A percentile compares a stretch with the other conserved stretches of the same genome.
phyloP scores from a whole-genome alignment of 1,140 invertebrate species.

The Drosophila sp. region DNA sequence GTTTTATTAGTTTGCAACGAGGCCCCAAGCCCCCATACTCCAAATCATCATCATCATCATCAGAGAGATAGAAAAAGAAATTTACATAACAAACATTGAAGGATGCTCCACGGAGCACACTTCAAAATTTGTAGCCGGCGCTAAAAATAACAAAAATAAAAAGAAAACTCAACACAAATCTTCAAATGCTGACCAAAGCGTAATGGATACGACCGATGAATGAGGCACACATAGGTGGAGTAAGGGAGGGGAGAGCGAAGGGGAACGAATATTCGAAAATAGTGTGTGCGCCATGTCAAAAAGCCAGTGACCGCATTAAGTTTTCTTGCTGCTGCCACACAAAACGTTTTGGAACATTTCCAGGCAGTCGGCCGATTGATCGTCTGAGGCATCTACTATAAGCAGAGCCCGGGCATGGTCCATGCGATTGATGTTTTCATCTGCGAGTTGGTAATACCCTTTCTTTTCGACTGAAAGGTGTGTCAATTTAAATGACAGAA shows the following conservation, averaged over 20 bases:
- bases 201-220: constrained; percentile 44
- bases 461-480: constrained; percentile 12
- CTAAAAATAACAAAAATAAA: constrained; percentile 74
- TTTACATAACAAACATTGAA: constrained; percentile 76
- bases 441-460: constrained; percentile 24
- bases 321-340: constrained; percentile 33
- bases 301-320: constrained; percentile 78
- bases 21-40: constrained; percentile 44
- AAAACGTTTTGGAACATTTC: constrained; percentile 66
- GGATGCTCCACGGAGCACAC: constrained; percentile 64
- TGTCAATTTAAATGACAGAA: neutral
- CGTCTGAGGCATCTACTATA: constrained; percentile 33
- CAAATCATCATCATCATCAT: constrained; percentile 39
- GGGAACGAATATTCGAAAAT: constrained; percentile 63
- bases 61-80: constrained; percentile 43
- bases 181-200: constrained; percentile 66
- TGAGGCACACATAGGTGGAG: neutral
- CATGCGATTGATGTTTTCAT: constrained; percentile 47
- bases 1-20: constrained; percentile 73
- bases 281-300: constrained; percentile 67
- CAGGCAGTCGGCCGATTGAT: constrained; percentile 48
- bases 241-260: neutral
- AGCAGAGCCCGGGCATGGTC: constrained; percentile 5
- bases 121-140: constrained; percentile 48
- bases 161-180: constrained; percentile 32